A percentile compares a stretch with the other conserved stretches of the same genome.
Conservation (phyloP, 1,140 invertebrate genomes). For the Uloborus diversus region DNA sequence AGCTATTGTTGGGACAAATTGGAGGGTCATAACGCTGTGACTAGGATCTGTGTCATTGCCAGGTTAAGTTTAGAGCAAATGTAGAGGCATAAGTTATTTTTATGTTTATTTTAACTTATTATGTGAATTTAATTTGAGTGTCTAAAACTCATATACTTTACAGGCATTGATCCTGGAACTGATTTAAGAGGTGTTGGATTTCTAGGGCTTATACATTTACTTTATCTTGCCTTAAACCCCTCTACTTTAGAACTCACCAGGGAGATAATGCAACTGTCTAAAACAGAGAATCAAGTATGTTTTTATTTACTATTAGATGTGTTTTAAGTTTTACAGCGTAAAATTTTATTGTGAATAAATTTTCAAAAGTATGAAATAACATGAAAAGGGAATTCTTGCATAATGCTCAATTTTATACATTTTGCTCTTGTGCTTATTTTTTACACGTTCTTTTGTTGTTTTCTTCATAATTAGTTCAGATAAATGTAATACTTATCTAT, state of each 20-base stretch:
- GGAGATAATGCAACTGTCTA: conserved; percentile 69
- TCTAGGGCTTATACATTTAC: conserved; percentile 69
- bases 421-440: too few species aligned
- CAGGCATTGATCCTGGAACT: conserved; percentile 71
- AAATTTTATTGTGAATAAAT: too few species aligned
- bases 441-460: too few species aligned
- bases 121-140: conserved; percentile 68
- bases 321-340: too few species aligned
- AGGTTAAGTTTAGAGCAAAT: too few species aligned
- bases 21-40: conserved; percentile 69
- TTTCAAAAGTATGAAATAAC: too few species aligned
- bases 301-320: not conserved
- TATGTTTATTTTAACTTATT: conserved; percentile 69
- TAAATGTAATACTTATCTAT: too few species aligned
- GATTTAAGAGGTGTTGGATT: conserved; percentile 70
- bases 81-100: too few species aligned
- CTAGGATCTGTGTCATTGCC: too few species aligned
- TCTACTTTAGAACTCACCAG: conserved; percentile 65
- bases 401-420: too few species aligned
- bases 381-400: too few species aligned
- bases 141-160: conserved; percentile 66
- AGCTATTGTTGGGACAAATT: conserved; percentile 71
- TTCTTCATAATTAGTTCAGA: too few species aligned
- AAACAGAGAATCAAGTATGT: conserved; percentile 67
- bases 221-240: conserved; percentile 66